These are phyloP conservation scores for Pseudomugil tenellus DNA, from an alignment of 2,797 vertebrate species.

Conservation along the genomic window DNA sequence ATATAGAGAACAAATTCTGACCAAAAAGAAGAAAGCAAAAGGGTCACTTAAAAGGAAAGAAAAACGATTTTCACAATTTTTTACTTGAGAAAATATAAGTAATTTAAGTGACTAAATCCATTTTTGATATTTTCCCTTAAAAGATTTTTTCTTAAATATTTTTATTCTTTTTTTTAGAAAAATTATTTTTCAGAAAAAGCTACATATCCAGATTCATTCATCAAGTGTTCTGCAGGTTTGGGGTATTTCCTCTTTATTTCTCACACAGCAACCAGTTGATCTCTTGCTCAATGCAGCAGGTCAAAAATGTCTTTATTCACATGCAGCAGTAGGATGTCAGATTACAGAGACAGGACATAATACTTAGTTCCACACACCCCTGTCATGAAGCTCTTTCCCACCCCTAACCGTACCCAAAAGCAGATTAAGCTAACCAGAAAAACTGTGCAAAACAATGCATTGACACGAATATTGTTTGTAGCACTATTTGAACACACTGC, in stretches of 20 bases:
- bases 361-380: constrained; percentile 55
- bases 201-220: constrained; percentile 32
- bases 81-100: not conserved
- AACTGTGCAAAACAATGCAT: constrained; percentile 84
- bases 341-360: constrained; percentile 74
- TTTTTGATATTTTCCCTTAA: not conserved
- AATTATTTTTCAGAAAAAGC: not conserved
- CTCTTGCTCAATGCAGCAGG: constrained; percentile 70
- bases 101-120: not conserved
- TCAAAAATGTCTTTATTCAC: constrained; percentile 81
- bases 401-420: constrained; percentile 48
- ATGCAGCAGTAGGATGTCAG: constrained; percentile 79
- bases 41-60: not conserved
- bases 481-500: constrained; percentile 64
- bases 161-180: not conserved
- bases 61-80: not conserved
- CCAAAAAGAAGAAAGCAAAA: not conserved
- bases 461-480: constrained; percentile 67
- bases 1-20: not conserved
- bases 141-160: not conserved
- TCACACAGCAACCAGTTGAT: constrained; percentile 72
- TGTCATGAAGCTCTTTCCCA: constrained; percentile 37
- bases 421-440: constrained; percentile 66
- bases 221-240: constrained; percentile 35
- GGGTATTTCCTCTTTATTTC: constrained; percentile 70